Percentiles rank a stretch among this genome's conserved stretches.
Conservation (phyloP, 35 echinoderm and acorn worm genomes). For the Apostichopus parvimensis region DNA sequence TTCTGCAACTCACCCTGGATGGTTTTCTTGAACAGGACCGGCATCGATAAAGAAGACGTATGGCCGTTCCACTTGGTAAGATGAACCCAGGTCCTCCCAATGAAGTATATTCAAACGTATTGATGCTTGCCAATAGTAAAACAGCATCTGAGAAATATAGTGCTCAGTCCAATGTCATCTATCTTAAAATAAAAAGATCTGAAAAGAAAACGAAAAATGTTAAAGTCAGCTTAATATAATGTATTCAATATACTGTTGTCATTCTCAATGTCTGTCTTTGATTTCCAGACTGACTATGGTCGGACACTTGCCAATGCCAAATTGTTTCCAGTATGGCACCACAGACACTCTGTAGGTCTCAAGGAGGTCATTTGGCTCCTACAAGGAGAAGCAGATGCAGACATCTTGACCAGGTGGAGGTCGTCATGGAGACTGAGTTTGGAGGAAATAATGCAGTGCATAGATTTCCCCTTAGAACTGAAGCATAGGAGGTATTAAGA, state of each 20-base stretch:
- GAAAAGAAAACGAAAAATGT: no score
- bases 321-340: conserved; percentile 90
- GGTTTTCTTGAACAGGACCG: conserved; percentile 81
- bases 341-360: conserved; percentile 71
- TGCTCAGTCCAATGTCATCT: no score
- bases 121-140: no score
- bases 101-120: no score
- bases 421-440: conserved; percentile 88
- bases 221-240: no score
- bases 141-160: no score
- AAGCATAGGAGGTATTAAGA: conserved; percentile 73
- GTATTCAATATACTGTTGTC: no score
- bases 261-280: neutral
- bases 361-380: conserved; percentile 87
- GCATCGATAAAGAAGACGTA: conserved; percentile 89
- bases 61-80: conserved; percentile 82
- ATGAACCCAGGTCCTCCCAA: no score
- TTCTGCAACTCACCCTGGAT: conserved; percentile 96
- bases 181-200: no score
- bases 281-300: conserved; percentile 84
- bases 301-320: conserved; percentile 93
- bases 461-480: conserved; percentile 78
- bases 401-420: conserved; percentile 78
- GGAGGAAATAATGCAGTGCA: conserved; percentile 80
- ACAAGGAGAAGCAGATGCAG: conserved; percentile 64